Conservation (phyloP, 2,888 invertebrate genomes). For the Papilio demoleus region DNA sequence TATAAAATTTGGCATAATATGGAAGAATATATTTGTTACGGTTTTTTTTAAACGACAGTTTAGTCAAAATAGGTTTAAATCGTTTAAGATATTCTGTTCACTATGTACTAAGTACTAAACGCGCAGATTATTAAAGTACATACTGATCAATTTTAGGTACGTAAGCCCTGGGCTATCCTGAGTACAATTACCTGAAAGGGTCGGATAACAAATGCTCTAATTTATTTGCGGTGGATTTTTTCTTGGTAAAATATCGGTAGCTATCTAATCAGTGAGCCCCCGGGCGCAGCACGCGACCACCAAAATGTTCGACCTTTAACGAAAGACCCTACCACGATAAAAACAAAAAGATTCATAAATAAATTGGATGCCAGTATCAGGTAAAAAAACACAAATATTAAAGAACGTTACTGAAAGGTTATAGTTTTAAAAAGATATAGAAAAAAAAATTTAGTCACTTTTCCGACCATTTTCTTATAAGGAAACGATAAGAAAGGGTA, state of each 20-base stretch:
- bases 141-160: neutral
- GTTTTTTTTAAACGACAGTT: too few species aligned
- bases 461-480: too few species aligned
- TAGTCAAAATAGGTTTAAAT: too few species aligned
- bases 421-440: too few species aligned
- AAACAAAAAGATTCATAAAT: neutral
- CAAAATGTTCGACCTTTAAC: conserved; percentile 19
- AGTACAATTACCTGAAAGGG: conserved; percentile 34
- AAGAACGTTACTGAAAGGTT: too few species aligned
- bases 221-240: conserved; percentile 36
- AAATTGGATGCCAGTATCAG: neutral
- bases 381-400: neutral
- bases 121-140: too few species aligned
- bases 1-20: too few species aligned
- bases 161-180: neutral
- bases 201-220: conserved; percentile 39
- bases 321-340: conserved; percentile 13
- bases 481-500: too few species aligned
- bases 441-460: too few species aligned
- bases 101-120: too few species aligned
- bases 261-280: conserved; percentile 37
- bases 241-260: conserved; percentile 18
- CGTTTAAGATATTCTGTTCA: too few species aligned
- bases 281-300: conserved; percentile 34
- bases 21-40: too few species aligned